Percentiles rank a stretch among this genome's conserved stretches.
These are phyloP conservation scores for Euclidia mi DNA, from an alignment of 2,888 invertebrate species.

Conservation along the genomic window DNA sequence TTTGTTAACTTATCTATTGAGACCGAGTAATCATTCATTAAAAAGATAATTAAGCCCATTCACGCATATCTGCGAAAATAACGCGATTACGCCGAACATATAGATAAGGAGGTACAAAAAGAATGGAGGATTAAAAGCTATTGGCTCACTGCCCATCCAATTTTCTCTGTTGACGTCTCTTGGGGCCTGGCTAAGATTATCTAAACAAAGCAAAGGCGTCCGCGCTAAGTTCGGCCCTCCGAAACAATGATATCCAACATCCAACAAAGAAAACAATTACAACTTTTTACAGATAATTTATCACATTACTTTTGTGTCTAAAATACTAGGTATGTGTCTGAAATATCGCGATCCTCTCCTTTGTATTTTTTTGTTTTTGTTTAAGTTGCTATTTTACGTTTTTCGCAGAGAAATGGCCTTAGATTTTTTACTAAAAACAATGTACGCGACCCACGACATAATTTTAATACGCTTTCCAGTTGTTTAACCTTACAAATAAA, in stretches of 20 bases:
- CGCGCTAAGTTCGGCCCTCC: conserved; percentile 65
- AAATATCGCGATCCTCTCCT: conserved; percentile 36
- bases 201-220: conserved; percentile 85
- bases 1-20: conserved; percentile 26
- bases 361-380: conserved; percentile 49
- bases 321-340: conserved; percentile 54
- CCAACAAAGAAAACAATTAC: conserved; percentile 71
- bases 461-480: conserved; percentile 9
- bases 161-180: conserved; percentile 89
- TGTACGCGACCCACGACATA: conserved; percentile 2
- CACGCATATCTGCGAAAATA: conserved; percentile 66
- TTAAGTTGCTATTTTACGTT: conserved; percentile 14
- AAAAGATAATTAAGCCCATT: conserved; percentile 56
- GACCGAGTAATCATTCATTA: conserved; percentile 41
- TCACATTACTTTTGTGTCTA: conserved; percentile 62
- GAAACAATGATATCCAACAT: conserved; percentile 71
- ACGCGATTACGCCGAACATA: conserved; percentile 80
- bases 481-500: conserved; percentile 1
- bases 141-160: conserved; percentile 89
- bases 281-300: conserved; percentile 72
- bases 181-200: conserved; percentile 85
- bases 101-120: conserved; percentile 86
- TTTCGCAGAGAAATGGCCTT: conserved; percentile 10
- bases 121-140: conserved; percentile 86
- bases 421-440: conserved; percentile 13